A percentile compares a stretch with the other conserved stretches of the same genome.
Conservation (phyloP, 2,113 vertebrate genomes). For the Craseonycteris thonglongyai region DNA sequence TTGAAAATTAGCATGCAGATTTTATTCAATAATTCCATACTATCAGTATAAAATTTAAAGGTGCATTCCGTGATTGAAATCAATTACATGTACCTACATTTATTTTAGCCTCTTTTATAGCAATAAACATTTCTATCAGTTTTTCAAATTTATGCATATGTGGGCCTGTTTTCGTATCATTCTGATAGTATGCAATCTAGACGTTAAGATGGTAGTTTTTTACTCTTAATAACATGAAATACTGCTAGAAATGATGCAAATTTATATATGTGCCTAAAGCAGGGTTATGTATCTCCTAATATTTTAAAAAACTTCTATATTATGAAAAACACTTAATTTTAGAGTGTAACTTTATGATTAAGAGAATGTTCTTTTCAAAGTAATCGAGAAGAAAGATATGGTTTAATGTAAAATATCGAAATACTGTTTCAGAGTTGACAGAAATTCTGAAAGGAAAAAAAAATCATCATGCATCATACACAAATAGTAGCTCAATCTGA, state of each 20-base stretch:
- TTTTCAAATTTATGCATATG: not conserved
- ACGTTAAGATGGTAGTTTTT: not conserved
- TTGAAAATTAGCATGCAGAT: not conserved
- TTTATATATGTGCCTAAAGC: not conserved
- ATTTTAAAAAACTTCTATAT: not conserved
- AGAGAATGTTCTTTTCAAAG: not conserved
- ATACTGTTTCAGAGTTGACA: not conserved
- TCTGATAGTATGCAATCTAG: not conserved
- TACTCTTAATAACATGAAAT: not conserved
- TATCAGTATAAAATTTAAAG: not conserved
- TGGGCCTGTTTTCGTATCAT: not conserved
- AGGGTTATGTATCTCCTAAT: not conserved
- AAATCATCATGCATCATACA: not conserved
- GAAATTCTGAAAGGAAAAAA: not conserved
- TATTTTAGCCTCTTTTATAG: not conserved
- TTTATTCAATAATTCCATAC: not conserved
- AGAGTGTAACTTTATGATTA: not conserved
- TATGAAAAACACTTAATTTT: not conserved
- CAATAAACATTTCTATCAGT: not conserved
- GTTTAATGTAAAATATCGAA: not conserved
- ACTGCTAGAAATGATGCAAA: not conserved
- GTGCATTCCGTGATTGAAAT: not conserved
- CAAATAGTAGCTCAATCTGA: not conserved
- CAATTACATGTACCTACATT: not conserved
- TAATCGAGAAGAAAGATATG: not conserved